phyloP scores from a whole-genome alignment of 2,797 vertebrate species.

The Fistularia commersonii region DNA sequence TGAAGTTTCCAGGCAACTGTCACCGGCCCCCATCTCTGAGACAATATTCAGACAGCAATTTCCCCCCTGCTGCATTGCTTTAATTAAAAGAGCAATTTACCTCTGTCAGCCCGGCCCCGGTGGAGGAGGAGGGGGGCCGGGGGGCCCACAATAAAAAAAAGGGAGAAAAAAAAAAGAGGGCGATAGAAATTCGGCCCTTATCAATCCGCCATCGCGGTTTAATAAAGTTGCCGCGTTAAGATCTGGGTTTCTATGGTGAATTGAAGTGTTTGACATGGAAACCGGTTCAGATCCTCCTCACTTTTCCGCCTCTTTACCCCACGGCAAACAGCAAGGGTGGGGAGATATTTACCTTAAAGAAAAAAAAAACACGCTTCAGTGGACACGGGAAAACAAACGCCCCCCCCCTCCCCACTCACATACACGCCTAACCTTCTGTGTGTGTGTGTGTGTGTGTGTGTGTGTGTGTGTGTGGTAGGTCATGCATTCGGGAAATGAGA shows the following conservation, averaged over 20 bases:
- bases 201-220: constrained; percentile 92
- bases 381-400: constrained; percentile 76
- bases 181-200: constrained; percentile 84
- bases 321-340: constrained; percentile 84
- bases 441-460: too few species aligned
- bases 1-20: constrained; percentile 92
- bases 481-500: too few species aligned
- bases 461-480: too few species aligned
- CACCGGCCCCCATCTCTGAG: constrained; percentile 81
- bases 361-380: constrained; percentile 61
- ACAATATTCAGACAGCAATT: constrained; percentile 94
- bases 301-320: constrained; percentile 92
- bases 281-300: constrained; percentile 82
- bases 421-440: constrained; percentile 12
- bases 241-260: constrained; percentile 88
- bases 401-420: constrained; percentile 34
- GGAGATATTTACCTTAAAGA: constrained; percentile 77
- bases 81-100: constrained; percentile 97
- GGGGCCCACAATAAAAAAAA: constrained; percentile 79
- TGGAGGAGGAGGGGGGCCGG: too few species aligned
- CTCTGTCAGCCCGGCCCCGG: constrained; percentile 82
- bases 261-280: constrained; percentile 85
- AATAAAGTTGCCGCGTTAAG: constrained; percentile 92
- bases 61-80: constrained; percentile 91
- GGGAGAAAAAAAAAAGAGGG: constrained; percentile 36